These are phyloP conservation scores for Rhyacophila evoluta DNA, from an alignment of 2,888 invertebrate species.

Conservation along the genomic window DNA sequence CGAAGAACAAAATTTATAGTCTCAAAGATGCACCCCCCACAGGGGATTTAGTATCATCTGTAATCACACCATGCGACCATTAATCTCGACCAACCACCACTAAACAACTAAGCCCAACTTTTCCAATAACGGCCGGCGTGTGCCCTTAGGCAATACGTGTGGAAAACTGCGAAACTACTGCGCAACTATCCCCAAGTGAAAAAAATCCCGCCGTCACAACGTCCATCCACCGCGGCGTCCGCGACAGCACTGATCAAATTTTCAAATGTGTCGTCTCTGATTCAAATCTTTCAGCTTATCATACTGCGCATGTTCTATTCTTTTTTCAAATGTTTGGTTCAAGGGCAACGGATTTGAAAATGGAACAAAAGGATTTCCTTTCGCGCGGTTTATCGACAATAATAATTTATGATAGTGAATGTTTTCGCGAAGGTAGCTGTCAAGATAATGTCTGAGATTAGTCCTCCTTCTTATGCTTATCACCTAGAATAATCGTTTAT, in stretches of 20 bases:
- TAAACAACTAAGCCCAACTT: conserved; percentile 50
- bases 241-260: conserved; percentile 45
- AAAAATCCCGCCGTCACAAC: not conserved
- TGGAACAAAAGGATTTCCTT: conserved; percentile 19
- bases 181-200: conserved; percentile 17
- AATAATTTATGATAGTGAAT: not conserved
- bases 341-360: conserved; percentile 32
- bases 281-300: conserved; percentile 32
- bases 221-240: conserved; percentile 30
- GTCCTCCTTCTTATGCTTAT: not conserved
- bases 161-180: conserved; percentile 27
- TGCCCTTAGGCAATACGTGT: conserved; percentile 41
- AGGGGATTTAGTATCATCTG: conserved; percentile 35
- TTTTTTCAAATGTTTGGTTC: conserved; percentile 37
- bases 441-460: conserved; percentile 3
- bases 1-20: conserved; percentile 20
- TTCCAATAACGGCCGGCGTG: conserved; percentile 45
- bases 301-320: conserved; percentile 40
- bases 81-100: conserved; percentile 48
- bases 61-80: conserved; percentile 50
- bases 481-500: not conserved
- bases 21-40: not conserved
- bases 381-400: conserved; percentile 24
- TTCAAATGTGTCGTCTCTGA: conserved; percentile 28
- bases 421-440: not conserved